These are phyloP conservation scores for Maniola jurtina DNA, from an alignment of 1,140 invertebrate genomes.

Conservation along the genomic window DNA sequence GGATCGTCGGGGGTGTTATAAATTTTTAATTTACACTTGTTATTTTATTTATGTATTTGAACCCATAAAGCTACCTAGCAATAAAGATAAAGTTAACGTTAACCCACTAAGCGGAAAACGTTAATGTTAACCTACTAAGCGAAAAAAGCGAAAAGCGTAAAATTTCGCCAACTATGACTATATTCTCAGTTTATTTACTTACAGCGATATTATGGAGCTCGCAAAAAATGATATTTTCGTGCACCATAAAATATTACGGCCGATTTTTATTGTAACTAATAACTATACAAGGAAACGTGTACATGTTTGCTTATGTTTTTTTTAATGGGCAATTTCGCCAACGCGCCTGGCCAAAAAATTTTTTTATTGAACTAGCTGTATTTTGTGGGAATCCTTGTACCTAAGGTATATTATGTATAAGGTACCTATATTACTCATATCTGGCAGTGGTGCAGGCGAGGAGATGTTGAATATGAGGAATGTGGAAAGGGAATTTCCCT, in stretches of 20 bases:
- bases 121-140: neutral
- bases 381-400: neutral
- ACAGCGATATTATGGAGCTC: conserved; percentile 6
- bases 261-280: conserved; percentile 23
- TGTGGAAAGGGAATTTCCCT: too few species aligned
- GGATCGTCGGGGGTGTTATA: too few species aligned
- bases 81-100: neutral
- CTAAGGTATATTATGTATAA: too few species aligned
- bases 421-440: too few species aligned
- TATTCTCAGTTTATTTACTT: conserved; percentile 17
- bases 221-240: conserved; percentile 20
- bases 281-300: neutral
- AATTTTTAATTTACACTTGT: too few species aligned
- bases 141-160: neutral
- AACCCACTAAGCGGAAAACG: neutral
- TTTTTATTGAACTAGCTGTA: neutral
- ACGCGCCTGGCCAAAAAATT: neutral
- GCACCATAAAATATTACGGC: conserved; percentile 20
- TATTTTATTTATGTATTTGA: too few species aligned
- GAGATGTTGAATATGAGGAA: too few species aligned
- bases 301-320: neutral
- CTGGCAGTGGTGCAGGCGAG: too few species aligned
- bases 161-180: neutral
- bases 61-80: neutral
- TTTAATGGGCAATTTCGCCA: neutral